Evolutionary conservation across 2,888 invertebrate species (phyloP).

Genomic region (Philhelius pedissequus): DNA sequence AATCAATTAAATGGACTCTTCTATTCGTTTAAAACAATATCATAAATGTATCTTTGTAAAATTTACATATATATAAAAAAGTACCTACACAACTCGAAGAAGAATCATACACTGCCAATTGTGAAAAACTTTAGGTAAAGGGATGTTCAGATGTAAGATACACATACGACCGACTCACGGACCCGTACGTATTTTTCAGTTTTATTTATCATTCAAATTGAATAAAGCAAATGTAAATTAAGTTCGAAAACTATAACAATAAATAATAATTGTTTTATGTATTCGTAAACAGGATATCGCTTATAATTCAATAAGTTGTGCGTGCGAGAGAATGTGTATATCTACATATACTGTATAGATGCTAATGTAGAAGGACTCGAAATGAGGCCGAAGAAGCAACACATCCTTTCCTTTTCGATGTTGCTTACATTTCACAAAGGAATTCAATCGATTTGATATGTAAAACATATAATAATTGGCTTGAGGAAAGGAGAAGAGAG

Average conservation of each 20-base stretch:
- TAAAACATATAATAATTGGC: slow-evolving; percentile 58
- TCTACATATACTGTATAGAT: background rate
- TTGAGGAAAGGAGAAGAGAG: slow-evolving; percentile 10
- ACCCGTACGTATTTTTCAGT: background rate
- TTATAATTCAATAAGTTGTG: slow-evolving; percentile 59
- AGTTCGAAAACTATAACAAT: slow-evolving; percentile 65
- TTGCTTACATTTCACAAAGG: slow-evolving; percentile 29
- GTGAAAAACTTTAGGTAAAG: background rate
- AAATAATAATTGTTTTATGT: slow-evolving; percentile 67
- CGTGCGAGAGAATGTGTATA: background rate
- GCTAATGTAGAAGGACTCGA: background rate
- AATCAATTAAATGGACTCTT: slow-evolving; percentile 52
- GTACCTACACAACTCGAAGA: background rate
- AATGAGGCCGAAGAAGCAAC: background rate
- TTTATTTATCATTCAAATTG: slow-evolving; percentile 55
- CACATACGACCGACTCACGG: no score
- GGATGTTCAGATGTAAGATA: background rate
- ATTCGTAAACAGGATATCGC: slow-evolving; percentile 67
- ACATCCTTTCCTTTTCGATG: slow-evolving; percentile 33
- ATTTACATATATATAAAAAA: background rate
- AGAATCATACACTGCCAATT: slow-evolving; percentile 5
- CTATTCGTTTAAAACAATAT: slow-evolving; percentile 8
- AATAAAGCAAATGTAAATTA: slow-evolving; percentile 62
- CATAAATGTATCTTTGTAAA: background rate
- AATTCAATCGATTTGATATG: slow-evolving; percentile 60